Conservation (phyloP, 2,113 vertebrate genomes). For the Menidia beryllina region DNA sequence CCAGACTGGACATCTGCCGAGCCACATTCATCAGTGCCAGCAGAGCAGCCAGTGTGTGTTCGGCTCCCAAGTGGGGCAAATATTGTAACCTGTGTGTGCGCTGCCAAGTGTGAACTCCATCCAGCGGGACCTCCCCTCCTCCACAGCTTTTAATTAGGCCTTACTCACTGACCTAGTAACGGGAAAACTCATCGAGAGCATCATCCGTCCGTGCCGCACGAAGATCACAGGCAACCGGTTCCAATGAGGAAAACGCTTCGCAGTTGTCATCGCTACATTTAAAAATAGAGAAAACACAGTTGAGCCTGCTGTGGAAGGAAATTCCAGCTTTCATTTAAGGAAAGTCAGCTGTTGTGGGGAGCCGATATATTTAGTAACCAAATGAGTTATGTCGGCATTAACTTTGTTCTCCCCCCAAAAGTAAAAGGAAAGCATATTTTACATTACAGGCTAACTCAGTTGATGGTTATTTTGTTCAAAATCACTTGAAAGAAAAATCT, state of each 20-base stretch:
- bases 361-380: constrained; percentile 4
- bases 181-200: constrained; percentile 8
- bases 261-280: constrained; percentile 38
- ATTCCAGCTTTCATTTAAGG: constrained; percentile 11
- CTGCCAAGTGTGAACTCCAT: constrained; percentile 34
- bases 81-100: constrained; percentile 7
- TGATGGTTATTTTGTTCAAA: no score
- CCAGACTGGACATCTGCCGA: background rate
- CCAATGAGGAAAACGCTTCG: constrained; percentile 20
- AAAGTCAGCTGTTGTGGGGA: constrained; percentile 14
- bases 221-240: constrained; percentile 23
- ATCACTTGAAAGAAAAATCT: no score
- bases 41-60: no score
- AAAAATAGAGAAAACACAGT: constrained; percentile 49
- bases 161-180: constrained; percentile 62
- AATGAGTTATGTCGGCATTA: background rate
- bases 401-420: constrained; percentile 1
- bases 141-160: constrained; percentile 40
- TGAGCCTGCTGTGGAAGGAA: constrained; percentile 7
- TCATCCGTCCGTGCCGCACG: constrained; percentile 1
- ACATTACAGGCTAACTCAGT: background rate
- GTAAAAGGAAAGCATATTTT: background rate
- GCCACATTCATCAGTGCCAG: background rate
- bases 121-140: constrained; percentile 20
- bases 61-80: constrained; percentile 58